Percentiles rank a stretch among this genome's conserved stretches.
Conservation (phyloP, 2,888 invertebrate genomes). For the Meganola albula region DNA sequence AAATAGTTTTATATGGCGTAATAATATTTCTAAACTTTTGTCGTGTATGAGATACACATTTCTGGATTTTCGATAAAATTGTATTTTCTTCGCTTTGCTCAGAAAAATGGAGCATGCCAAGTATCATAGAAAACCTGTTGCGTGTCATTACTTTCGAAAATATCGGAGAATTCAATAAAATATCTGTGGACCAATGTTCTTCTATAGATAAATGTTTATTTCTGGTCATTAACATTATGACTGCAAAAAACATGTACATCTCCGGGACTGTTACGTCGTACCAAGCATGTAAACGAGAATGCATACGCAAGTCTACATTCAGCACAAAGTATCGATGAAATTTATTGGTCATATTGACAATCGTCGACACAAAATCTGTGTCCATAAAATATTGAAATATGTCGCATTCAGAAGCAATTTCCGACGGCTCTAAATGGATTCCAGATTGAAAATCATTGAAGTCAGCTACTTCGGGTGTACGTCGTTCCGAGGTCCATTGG, state of each 20-base stretch:
- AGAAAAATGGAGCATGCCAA: conserved; percentile 21
- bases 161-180: conserved; percentile 13
- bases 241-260: conserved; percentile 19
- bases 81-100: conserved; percentile 10
- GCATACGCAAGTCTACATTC: conserved; percentile 11
- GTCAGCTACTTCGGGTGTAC: conserved; percentile 6
- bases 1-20: conserved; percentile 8
- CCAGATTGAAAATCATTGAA: conserved; percentile 7
- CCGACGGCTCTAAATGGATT: conserved; percentile 6
- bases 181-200: conserved; percentile 21
- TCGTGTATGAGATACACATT: conserved; percentile 5
- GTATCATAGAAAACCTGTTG: conserved; percentile 19
- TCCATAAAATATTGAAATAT: conserved; percentile 8
- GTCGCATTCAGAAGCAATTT: conserved; percentile 8
- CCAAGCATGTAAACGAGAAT: conserved; percentile 17
- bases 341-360: conserved; percentile 10
- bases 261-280: conserved; percentile 14
- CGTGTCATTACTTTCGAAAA: conserved; percentile 14
- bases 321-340: conserved; percentile 7
- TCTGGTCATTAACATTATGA: conserved; percentile 21
- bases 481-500: conserved; percentile 6
- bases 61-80: conserved; percentile 3
- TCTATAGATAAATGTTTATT: conserved; percentile 17
- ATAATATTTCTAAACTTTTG: conserved; percentile 7
- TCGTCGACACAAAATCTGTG: conserved; percentile 9